Conservation (phyloP, 2,797 vertebrate species). For the Gorsachius magnificus region DNA sequence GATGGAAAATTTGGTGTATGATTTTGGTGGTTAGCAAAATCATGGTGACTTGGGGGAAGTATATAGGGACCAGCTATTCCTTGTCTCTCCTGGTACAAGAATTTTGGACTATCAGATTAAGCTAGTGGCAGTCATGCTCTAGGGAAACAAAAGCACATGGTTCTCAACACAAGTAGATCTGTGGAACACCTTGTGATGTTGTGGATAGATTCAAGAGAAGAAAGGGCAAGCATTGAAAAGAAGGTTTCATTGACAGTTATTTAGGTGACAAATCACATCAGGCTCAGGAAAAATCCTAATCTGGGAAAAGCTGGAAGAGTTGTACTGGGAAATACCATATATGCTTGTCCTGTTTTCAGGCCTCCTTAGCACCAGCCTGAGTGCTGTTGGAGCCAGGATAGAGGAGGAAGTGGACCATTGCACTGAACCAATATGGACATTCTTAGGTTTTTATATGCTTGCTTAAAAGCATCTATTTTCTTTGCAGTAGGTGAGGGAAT, state of each 20-base stretch:
- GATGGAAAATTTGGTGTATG: background rate
- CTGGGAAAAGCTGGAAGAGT: background rate
- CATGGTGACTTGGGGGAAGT: background rate
- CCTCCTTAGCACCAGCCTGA: background rate
- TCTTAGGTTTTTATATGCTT: background rate
- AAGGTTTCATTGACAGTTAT: background rate
- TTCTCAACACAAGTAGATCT: background rate
- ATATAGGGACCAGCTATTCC: background rate
- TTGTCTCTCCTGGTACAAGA: background rate
- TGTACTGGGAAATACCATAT: background rate
- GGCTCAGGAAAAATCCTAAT: background rate
- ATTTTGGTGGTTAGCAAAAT: background rate
- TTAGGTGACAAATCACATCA: background rate
- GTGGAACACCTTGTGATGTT: background rate
- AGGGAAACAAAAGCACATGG: background rate
- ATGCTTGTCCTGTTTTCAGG: background rate
- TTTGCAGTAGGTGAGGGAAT: background rate
- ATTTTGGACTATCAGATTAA: background rate
- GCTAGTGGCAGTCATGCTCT: background rate
- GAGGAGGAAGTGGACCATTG: background rate
- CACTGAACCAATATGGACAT: background rate
- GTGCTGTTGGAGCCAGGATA: background rate
- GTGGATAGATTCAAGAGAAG: background rate
- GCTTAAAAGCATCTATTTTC: background rate
- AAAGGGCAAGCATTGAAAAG: background rate